Evolutionary conservation across 2,888 invertebrate genomes (phyloP).

Genomic region (Alentia gelatinosa): DNA sequence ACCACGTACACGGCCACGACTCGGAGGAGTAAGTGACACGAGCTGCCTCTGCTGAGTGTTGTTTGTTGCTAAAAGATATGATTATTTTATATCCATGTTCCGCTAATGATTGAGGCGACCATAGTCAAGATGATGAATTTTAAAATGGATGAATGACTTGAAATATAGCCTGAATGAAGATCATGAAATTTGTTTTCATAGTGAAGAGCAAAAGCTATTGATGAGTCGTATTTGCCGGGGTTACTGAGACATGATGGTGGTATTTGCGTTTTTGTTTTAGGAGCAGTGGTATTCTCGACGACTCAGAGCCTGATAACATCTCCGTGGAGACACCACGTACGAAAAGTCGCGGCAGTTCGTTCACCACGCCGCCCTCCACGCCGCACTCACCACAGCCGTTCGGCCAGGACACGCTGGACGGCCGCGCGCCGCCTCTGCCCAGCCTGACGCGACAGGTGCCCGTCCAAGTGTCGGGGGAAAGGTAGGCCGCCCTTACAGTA

Average conservation of each 20-base stretch:
- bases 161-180: too few relatives aligned
- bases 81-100: too few relatives aligned
- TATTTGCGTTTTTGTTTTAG: too few relatives aligned
- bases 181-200: too few relatives aligned
- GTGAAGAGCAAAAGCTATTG: too few relatives aligned
- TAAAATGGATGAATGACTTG: too few relatives aligned
- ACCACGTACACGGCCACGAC: constrained; percentile 62
- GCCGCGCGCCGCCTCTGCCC: constrained; percentile 42
- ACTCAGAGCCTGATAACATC: constrained; percentile 82
- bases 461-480: neutral
- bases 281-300: constrained; percentile 84
- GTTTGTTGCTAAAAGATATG: too few relatives aligned
- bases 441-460: neutral
- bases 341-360: constrained; percentile 66
- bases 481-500: neutral
- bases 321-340: constrained; percentile 63
- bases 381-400: constrained; percentile 54
- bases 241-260: too few relatives aligned
- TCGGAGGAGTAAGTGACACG: constrained; percentile 66
- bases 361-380: constrained; percentile 64
- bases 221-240: too few relatives aligned
- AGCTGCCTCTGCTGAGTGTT: neutral
- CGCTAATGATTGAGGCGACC: too few relatives aligned
- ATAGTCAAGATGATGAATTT: too few relatives aligned
- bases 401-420: constrained; percentile 60